Evolutionary conservation across 2,113 vertebrate species (phyloP).

Genomic region (Sphaerodactylus townsendi): DNA sequence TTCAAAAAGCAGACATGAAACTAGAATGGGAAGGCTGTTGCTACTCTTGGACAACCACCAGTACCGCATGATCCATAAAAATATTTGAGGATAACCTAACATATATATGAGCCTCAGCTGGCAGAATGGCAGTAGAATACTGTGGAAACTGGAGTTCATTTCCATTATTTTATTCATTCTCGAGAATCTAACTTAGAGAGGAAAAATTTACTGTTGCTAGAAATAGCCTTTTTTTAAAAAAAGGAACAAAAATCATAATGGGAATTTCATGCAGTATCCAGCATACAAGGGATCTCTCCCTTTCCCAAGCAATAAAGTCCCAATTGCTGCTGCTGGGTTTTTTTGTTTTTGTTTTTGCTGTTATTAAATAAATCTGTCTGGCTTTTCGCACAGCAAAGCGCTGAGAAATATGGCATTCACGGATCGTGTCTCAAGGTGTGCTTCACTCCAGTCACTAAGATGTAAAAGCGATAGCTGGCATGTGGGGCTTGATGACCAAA

Average conservation of each 20-base stretch:
- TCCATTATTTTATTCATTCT: background rate
- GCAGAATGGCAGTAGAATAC: background rate
- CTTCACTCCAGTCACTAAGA: conserved; percentile 32
- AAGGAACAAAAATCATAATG: background rate
- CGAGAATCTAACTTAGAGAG: background rate
- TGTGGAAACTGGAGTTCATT: background rate
- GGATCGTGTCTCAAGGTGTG: background rate
- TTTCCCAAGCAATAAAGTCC: background rate
- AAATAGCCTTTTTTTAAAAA: background rate
- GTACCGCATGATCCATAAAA: background rate
- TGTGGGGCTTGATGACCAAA: conserved; percentile 7
- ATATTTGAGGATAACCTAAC: background rate
- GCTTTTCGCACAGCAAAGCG: conserved; percentile 35
- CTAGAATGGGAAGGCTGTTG: background rate
- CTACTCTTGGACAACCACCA: background rate
- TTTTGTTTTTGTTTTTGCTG: background rate
- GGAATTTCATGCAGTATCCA: background rate
- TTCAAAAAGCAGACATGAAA: background rate
- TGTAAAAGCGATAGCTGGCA: conserved; percentile 6
- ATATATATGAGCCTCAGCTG: background rate
- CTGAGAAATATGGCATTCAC: background rate
- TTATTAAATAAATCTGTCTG: background rate
- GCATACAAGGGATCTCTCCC: background rate
- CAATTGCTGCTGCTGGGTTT: background rate
- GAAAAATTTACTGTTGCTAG: background rate